Evolutionary conservation across 1,140 invertebrate species (phyloP).

Genomic region (Bursaphelenchus mucronatus): DNA sequence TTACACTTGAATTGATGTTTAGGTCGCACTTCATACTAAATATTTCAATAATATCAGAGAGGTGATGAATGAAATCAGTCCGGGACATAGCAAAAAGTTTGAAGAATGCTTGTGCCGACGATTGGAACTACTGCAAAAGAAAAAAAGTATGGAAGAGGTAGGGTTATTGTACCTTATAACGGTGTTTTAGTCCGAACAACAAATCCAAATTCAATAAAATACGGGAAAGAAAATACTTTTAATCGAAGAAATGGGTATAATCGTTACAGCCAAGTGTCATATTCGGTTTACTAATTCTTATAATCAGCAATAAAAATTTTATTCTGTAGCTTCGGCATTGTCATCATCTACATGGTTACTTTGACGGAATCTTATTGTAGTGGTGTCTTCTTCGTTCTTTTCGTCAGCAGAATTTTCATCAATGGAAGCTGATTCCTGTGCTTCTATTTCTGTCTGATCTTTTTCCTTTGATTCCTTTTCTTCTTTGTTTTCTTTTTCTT

Average conservation of each 20-base stretch:
- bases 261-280: too few relatives aligned
- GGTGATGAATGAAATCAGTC: conserved; percentile 42
- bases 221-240: too few relatives aligned
- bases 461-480: too few relatives aligned
- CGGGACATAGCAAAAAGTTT: conserved; percentile 41
- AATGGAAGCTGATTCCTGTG: not conserved
- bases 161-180: too few relatives aligned
- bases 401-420: too few relatives aligned
- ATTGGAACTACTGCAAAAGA: conserved; percentile 33
- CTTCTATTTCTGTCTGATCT: not conserved
- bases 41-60: conserved; percentile 53
- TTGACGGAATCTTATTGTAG: not conserved
- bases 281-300: too few relatives aligned
- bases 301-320: not conserved
- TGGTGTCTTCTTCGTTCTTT: too few relatives aligned
- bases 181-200: too few relatives aligned
- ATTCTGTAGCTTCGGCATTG: conserved; percentile 15
- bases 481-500: too few relatives aligned
- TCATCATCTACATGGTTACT: conserved; percentile 8
- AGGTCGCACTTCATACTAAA: conserved; percentile 55
- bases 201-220: too few relatives aligned
- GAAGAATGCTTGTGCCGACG: conserved; percentile 47
- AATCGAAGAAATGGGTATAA: too few relatives aligned
- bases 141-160: conserved; percentile 31
- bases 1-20: conserved; percentile 18